These are phyloP conservation scores for Hermaeophaga mercurialis DNA, from an alignment of 2,888 invertebrate species.

Conservation along the genomic window DNA sequence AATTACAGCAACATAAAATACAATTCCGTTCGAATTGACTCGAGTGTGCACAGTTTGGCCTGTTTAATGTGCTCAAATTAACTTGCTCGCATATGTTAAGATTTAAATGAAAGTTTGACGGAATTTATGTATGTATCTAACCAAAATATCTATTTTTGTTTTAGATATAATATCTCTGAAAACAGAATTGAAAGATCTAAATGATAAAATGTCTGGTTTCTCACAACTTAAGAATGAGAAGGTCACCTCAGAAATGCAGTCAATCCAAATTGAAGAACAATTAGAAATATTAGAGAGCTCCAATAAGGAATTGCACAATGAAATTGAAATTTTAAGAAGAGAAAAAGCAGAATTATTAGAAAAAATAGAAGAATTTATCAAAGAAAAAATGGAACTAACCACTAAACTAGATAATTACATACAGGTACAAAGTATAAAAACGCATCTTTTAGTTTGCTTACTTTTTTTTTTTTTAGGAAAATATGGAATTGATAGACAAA, in stretches of 20 bases:
- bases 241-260: slow-evolving; percentile 78
- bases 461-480: slow-evolving; percentile 61
- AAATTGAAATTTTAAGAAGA: slow-evolving; percentile 60
- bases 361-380: slow-evolving; percentile 63
- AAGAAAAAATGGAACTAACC: slow-evolving; percentile 66
- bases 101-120: too few relatives aligned
- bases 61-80: too few relatives aligned
- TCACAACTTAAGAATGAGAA: slow-evolving; percentile 69
- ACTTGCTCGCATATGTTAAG: too few relatives aligned
- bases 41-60: too few relatives aligned
- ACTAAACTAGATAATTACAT: slow-evolving; percentile 69
- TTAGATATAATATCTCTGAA: slow-evolving; percentile 63
- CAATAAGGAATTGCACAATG: slow-evolving; percentile 59
- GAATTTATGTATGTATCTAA: too few relatives aligned
- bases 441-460: neutral
- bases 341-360: slow-evolving; percentile 63
- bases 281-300: slow-evolving; percentile 63
- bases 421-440: slow-evolving; percentile 55
- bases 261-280: slow-evolving; percentile 80
- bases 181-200: slow-evolving; percentile 67
- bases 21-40: too few relatives aligned
- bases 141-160: slow-evolving; percentile 30
- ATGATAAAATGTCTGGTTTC: slow-evolving; percentile 66
- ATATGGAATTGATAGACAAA: slow-evolving; percentile 74
- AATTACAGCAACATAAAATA: too few relatives aligned